Percentiles rank a stretch among this genome's conserved stretches.
These are phyloP conservation scores for Buphagus erythrorhynchus DNA, from an alignment of 2,797 vertebrate genomes.

Conservation along the genomic window DNA sequence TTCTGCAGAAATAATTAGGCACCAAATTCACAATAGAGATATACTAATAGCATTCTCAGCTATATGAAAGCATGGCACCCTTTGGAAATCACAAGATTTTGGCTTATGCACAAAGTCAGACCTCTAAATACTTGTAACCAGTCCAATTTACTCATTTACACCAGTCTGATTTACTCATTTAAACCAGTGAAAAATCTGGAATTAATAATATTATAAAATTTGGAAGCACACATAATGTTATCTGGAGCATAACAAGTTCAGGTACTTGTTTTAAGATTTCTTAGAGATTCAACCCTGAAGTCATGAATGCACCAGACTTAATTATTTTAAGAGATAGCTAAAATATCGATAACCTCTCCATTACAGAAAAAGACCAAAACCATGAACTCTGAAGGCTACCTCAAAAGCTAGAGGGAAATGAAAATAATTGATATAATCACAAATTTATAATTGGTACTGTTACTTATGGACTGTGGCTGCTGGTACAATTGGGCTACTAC, in stretches of 20 bases:
- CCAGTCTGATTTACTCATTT: neutral
- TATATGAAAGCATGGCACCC: fast-evolving
- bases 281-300: neutral
- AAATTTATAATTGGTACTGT: neutral
- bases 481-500: neutral
- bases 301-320: neutral
- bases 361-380: neutral
- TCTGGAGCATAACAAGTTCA: neutral
- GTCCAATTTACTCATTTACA: neutral
- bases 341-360: neutral
- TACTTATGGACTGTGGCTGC: neutral
- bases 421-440: neutral
- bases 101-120: neutral
- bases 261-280: neutral
- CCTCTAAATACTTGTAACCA: neutral
- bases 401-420: constrained; percentile 12
- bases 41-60: neutral
- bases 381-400: neutral
- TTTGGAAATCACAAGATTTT: neutral
- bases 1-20: neutral
- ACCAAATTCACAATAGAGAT: neutral
- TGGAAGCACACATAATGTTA: neutral
- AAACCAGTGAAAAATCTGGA: neutral
- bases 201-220: neutral
- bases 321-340: neutral